These are phyloP conservation scores for Echeneis naucrates DNA, from an alignment of 2,797 vertebrate genomes.

Conservation along the genomic window DNA sequence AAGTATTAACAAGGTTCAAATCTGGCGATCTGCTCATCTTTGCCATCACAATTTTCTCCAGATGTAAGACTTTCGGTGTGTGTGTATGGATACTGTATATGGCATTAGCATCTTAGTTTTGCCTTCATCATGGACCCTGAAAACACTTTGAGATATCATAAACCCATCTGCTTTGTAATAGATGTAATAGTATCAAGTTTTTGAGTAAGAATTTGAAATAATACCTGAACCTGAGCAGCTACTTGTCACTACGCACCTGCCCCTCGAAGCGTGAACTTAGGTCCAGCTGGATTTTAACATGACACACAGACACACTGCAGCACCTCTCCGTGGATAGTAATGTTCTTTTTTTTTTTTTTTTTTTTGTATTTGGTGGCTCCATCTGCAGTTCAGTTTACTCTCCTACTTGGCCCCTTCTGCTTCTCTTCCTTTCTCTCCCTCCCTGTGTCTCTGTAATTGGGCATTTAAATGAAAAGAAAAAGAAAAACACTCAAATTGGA, in stretches of 20 bases:
- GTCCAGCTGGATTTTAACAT: slow-evolving; percentile 43
- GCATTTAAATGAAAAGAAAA: slow-evolving; percentile 79
- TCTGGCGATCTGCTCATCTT: not conserved
- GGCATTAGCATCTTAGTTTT: not conserved
- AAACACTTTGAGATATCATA: not conserved
- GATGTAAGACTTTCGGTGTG: too few species aligned
- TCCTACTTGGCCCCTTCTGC: slow-evolving; percentile 44
- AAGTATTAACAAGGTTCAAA: not conserved
- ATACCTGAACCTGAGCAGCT: slow-evolving; percentile 9
- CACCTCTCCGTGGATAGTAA: slow-evolving; percentile 23
- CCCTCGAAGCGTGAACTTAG: slow-evolving; percentile 12
- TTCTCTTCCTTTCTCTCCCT: slow-evolving; percentile 31
- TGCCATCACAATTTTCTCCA: not conserved
- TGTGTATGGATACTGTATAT: too few species aligned
- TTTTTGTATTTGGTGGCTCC: slow-evolving; percentile 56
- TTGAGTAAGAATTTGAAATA: not conserved
- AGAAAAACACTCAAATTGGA: slow-evolving; percentile 66
- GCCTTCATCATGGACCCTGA: not conserved
- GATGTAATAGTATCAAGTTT: not conserved
- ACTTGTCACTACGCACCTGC: slow-evolving; percentile 33
- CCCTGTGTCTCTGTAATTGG: slow-evolving; percentile 70
- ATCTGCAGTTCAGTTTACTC: slow-evolving; percentile 53
- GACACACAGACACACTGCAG: slow-evolving; percentile 20
- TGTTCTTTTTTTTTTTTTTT: slow-evolving; percentile 62
- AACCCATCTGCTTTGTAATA: not conserved